Evolutionary conservation across 30 jellyfish, hydroid and myxozoan species (phyloP), one percentile per base, ranked within the genome.

Genomic region (Chrysaora quinquecirrha): DNA sequence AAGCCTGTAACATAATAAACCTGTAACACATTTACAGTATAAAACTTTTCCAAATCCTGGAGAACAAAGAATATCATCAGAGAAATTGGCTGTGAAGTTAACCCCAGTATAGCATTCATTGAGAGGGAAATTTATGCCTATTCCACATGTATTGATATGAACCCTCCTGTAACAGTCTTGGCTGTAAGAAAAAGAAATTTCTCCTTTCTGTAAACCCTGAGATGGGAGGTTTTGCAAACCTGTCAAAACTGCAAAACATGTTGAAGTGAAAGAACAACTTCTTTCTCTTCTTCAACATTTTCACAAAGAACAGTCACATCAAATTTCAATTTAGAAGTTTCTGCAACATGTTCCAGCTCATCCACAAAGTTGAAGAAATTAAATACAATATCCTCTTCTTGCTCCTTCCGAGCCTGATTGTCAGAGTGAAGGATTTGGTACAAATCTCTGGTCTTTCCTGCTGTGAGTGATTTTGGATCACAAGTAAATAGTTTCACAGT

Each of bases 1-100:
- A n/a, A n/a, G n/a, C n/a, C n/a, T n/a, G n/a, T n/a, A n/a, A n/a
- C n/a, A n/a, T n/a, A n/a, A n/a, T n/a, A n/a, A n/a, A n/a, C n/a
- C n/a, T n/a, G n/a, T n/a, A n/a, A n/a, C n/a, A n/a, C n/a, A n/a
- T n/a, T n/a, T n/a, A n/a, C n/a, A n/a, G n/a, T n/a, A n/a, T n/a
- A n/a, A n/a, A n/a, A 52, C 68, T 52, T 52, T 52, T 25, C 68
- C 68, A 52, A 52, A 52, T 52, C 68, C 68, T 52, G 68, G 68
- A 52, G 68, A 12, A 52, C 68, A 52, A 19, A 52, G 68, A 52
- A 52, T 52, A 52, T 52, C 68, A 52, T 52, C 68, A 52, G 68
- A 52, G 68, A 10, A 52, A 25, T 52, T 52, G 19, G 68, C 68
- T 52, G 68, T 52, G 68, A 52, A 52, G 19, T 52, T 19, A 6